Conservation (phyloP, 2,888 invertebrate genomes). For the Anarsia innoxiella region DNA sequence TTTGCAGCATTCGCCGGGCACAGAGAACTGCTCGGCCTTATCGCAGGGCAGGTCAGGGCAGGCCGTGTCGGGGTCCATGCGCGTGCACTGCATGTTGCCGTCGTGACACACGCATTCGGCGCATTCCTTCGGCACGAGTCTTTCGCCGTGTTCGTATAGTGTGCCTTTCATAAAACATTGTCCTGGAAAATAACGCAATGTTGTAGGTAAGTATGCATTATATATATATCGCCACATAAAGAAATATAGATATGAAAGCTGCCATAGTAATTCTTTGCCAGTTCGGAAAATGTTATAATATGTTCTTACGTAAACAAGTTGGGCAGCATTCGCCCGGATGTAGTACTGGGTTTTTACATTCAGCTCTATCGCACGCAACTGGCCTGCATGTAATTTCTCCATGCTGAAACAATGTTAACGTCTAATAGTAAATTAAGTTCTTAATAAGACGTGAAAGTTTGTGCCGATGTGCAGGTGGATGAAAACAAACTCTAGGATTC, state of each 20-base stretch:
- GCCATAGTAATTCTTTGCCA: too few species aligned
- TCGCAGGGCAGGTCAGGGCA: conserved; percentile 89
- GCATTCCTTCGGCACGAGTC: conserved; percentile 82
- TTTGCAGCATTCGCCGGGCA: conserved; percentile 91
- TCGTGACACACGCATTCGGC: conserved; percentile 88
- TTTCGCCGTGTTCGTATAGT: conserved; percentile 87
- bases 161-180: conserved; percentile 81
- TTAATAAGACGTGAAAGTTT: too few species aligned
- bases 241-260: too few species aligned
- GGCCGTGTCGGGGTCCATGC: conserved; percentile 80
- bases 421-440: too few species aligned
- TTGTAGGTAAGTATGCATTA: too few species aligned
- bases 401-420: too few species aligned
- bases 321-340: conserved; percentile 89
- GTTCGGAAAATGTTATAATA: too few species aligned
- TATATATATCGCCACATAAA: too few species aligned
- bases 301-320: conserved; percentile 85
- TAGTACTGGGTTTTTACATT: conserved; percentile 87
- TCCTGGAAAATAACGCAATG: too few species aligned
- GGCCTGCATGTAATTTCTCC: conserved; percentile 90
- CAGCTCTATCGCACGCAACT: conserved; percentile 84
- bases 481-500: too few species aligned
- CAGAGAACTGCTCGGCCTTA: conserved; percentile 83
- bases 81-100: conserved; percentile 86
- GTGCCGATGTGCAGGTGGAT: too few species aligned